Conservation (phyloP, 2,113 vertebrate genomes). For the Phylloscopus trochiloides region DNA sequence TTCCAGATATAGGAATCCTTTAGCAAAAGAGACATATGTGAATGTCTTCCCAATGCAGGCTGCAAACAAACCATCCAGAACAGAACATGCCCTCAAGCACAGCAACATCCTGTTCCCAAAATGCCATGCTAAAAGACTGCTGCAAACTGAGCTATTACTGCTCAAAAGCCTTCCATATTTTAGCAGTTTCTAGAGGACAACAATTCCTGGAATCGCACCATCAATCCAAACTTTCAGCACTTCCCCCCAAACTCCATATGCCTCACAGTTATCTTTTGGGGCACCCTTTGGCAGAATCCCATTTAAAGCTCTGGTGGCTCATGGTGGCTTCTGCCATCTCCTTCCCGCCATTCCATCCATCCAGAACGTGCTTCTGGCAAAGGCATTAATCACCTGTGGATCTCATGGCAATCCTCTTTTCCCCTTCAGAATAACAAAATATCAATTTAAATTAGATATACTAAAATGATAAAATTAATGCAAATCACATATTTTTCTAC, state of each 20-base stretch:
- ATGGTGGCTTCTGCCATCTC: background rate
- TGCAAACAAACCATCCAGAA: background rate
- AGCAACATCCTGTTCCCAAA: background rate
- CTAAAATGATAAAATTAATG: background rate
- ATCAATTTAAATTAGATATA: background rate
- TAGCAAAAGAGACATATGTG: background rate
- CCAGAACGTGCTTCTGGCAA: background rate
- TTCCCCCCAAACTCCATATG: background rate
- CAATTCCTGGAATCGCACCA: background rate
- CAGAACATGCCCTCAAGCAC: background rate
- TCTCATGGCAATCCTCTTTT: background rate
- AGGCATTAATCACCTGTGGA: background rate
- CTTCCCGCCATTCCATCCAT: background rate
- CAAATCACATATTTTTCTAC: background rate
- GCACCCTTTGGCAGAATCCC: background rate
- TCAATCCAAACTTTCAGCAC: background rate
- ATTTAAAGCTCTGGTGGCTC: background rate
- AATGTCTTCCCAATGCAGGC: background rate
- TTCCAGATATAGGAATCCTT: background rate
- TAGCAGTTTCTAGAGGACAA: background rate
- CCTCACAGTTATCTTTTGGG: background rate
- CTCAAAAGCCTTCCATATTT: background rate
- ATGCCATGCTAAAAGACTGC: accelerated
- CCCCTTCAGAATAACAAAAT: background rate
- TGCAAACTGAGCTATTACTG: background rate